Percentiles rank a stretch among this genome's conserved stretches.
Evolutionary conservation across 2,888 invertebrate genomes (phyloP).

Genomic region (Dorcus hopei): DNA sequence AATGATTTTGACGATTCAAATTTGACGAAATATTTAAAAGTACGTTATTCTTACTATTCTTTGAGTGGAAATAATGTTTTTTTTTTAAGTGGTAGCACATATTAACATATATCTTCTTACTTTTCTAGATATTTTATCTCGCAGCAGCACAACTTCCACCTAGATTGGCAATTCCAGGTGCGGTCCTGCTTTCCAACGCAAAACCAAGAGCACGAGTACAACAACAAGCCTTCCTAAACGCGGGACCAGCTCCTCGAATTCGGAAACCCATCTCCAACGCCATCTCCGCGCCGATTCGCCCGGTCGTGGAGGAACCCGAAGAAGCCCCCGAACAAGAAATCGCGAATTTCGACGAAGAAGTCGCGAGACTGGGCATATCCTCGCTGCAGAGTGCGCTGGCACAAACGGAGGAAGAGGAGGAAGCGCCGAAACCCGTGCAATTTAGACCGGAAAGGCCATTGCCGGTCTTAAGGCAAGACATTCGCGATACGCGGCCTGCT

Average conservation of each 20-base stretch:
- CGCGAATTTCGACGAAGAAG: conserved; percentile 39
- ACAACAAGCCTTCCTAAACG: conserved; percentile 29
- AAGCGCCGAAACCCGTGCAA: conserved; percentile 31
- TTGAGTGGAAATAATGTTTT: too few species aligned
- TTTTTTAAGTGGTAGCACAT: too few species aligned
- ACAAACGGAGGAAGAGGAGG: conserved; percentile 27
- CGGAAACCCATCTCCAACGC: conserved; percentile 41
- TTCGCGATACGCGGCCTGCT: conserved; percentile 32
- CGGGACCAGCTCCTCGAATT: conserved; percentile 47
- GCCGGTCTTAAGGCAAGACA: conserved; percentile 39
- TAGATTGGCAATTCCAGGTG: conserved; percentile 65
- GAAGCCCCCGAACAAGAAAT: conserved; percentile 39
- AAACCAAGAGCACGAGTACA: conserved; percentile 42
- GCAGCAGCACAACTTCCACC: conserved; percentile 59
- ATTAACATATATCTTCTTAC: too few species aligned
- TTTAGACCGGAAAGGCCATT: conserved; percentile 44
- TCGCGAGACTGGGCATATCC: conserved; percentile 36
- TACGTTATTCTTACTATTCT: too few species aligned
- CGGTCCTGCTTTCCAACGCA: conserved; percentile 49
- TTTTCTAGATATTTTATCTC: conserved; percentile 21
- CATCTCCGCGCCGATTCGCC: conserved; percentile 50
- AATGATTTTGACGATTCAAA: too few species aligned
- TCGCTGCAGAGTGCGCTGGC: conserved; percentile 32
- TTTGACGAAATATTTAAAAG: too few species aligned
- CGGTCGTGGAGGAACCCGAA: conserved; percentile 67